Evolutionary conservation across 2,888 invertebrate species (phyloP).

Genomic region (Pheosia tremula): DNA sequence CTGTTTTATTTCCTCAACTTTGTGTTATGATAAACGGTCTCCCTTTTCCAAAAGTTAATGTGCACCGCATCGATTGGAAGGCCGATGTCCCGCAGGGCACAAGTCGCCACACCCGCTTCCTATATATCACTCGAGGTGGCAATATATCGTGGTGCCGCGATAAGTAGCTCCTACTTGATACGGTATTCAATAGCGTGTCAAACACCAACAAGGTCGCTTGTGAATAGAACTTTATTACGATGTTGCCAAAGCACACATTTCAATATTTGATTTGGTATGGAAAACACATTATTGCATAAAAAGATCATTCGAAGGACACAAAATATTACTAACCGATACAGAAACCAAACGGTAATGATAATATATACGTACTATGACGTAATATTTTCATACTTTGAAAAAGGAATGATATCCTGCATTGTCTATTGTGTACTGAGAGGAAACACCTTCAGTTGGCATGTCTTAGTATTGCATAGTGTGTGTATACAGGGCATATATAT

Average conservation of each 20-base stretch:
- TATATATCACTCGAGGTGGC: constrained; percentile 68
- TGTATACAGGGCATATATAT: no score
- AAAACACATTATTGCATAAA: neutral
- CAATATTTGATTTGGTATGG: neutral
- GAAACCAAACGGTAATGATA: constrained; percentile 41
- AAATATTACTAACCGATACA: constrained; percentile 57
- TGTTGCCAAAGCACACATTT: neutral
- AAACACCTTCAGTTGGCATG: neutral
- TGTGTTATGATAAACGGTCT: neutral
- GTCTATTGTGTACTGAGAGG: neutral
- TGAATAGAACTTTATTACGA: neutral
- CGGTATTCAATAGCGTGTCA: neutral
- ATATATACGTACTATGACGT: constrained; percentile 25
- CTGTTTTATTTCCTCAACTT: constrained; percentile 14
- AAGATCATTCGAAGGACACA: neutral
- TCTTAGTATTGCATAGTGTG: no score
- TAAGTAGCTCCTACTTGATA: constrained; percentile 68
- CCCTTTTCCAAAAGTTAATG: constrained; percentile 40
- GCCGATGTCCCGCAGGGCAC: constrained; percentile 47
- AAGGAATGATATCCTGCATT: constrained; percentile 26
- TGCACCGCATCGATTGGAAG: constrained; percentile 40
- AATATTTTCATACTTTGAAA: constrained; percentile 38
- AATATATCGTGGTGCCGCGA: constrained; percentile 69
- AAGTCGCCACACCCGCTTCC: constrained; percentile 56
- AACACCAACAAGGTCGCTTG: neutral